These are phyloP conservation scores for Ruditapes philippinarum DNA, from an alignment of 1,140 invertebrate genomes.

Conservation along the genomic window DNA sequence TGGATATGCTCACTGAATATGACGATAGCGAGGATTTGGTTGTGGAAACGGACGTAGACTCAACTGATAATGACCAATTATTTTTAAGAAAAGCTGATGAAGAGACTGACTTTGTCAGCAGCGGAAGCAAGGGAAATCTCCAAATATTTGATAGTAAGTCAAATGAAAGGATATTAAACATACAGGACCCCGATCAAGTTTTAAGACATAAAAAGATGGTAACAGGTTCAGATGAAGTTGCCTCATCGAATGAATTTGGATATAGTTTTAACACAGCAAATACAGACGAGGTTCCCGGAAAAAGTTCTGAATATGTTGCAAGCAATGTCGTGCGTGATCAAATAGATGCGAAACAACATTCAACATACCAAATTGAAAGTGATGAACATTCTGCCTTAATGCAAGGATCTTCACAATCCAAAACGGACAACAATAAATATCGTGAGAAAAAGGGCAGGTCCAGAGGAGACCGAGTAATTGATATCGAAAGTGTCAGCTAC, in stretches of 20 bases:
- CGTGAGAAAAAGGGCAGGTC: neutral
- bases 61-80: no score
- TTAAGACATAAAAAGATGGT: neutral
- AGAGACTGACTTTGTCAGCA: no score
- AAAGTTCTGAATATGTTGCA: neutral
- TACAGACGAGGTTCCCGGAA: neutral
- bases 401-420: neutral
- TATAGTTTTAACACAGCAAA: no score
- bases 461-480: neutral
- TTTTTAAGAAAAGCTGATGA: no score
- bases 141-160: neutral
- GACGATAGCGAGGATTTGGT: no score
- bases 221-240: neutral
- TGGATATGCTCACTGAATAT: no score
- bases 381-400: neutral
- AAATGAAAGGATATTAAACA: neutral
- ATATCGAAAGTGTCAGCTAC: neutral
- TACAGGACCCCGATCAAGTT: neutral
- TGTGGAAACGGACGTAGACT: no score
- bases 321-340: neutral
- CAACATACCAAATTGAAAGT: neutral
- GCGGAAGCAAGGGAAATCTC: neutral
- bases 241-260: no score
- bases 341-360: neutral
- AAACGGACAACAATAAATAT: neutral